Base-by-base conservation (phyloP, 2,888 invertebrate genomes). In the Hoplodrina blanda region DNA sequence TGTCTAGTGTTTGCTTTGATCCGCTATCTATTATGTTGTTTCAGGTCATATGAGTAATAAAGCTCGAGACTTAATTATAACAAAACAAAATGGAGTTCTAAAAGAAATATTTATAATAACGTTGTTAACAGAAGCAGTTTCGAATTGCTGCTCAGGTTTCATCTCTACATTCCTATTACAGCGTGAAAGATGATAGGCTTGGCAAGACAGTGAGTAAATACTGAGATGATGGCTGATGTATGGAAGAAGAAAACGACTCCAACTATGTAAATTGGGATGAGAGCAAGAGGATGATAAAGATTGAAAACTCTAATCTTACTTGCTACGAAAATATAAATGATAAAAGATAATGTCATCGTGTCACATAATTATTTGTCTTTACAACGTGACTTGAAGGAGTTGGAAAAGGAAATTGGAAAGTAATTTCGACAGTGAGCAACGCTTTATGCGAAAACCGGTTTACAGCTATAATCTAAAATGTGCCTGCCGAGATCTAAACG, bases 1-100 rank as follows among this genome's bases (percentile, higher is more conserved):
- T 82, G 66, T 81, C 75, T 82, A 82, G 79, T 80, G 81, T 84
- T 73, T 77, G 81, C 84, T 86, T 84, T 82, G 81, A 83, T 83
- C 75, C 62, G 49, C 61, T 72, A 70, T 68, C 75, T 75, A 76
- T 70, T 81, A 75, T 78, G 69, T 70, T 76, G 60, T 66, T 80
- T 57, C 62, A 69, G 65, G 54, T 64, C 62, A 66, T 41, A 50
- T 65, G 62, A 63, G 56, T 41, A 65, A 72, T 78, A 63, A 77
- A 72, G 20, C 53, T 64, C 17, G 4, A 49, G 19, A 17, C 17
- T 55, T 60, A 55, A 49, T 59, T 46, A 50, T 54, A 50, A 20
- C 3, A 11, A 15, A 19, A 46, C 30, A 52, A 55, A 19, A 20
- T 41, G 17, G 11, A 53, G 1, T 41, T n/a, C 0, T 17, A 41